Percentiles rank a stretch among this genome's conserved stretches.
phyloP scores from a whole-genome alignment of 2,797 vertebrate genomes.

The Schizopygopsis malacanthus region DNA sequence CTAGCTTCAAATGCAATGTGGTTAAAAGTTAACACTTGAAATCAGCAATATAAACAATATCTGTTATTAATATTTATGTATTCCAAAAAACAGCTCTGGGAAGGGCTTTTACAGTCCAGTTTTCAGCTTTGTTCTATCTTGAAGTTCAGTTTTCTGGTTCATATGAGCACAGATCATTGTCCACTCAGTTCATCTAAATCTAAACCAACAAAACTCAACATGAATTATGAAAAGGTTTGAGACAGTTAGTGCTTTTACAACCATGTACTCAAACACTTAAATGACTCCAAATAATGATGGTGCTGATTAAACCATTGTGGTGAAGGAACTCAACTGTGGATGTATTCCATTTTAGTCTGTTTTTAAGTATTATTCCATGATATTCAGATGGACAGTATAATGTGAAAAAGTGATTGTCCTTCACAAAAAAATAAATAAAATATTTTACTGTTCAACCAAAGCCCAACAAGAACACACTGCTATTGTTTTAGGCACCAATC shows the following conservation, averaged over 20 bases:
- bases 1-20: no score
- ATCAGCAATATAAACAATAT: no score
- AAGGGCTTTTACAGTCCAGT: constrained; percentile 42
- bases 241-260: constrained; percentile 7
- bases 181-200: background rate
- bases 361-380: background rate
- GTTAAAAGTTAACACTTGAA: no score
- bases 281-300: background rate
- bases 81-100: no score
- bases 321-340: background rate
- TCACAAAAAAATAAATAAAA: background rate
- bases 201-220: background rate
- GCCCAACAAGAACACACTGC: background rate
- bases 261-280: background rate
- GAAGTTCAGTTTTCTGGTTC: constrained; percentile 39
- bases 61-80: no score
- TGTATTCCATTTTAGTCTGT: background rate
- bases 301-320: background rate
- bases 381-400: background rate
- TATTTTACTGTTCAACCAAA: no score
- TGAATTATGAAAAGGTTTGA: constrained; percentile 2
- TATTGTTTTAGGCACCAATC: no score
- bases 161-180: constrained; percentile 47
- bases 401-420: constrained; percentile 12
- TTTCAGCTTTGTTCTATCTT: constrained; percentile 32